Percentiles rank a stretch among this genome's conserved stretches.
phyloP scores from a whole-genome alignment of 2,113 vertebrate genomes.

The Lucifuga dentata region DNA sequence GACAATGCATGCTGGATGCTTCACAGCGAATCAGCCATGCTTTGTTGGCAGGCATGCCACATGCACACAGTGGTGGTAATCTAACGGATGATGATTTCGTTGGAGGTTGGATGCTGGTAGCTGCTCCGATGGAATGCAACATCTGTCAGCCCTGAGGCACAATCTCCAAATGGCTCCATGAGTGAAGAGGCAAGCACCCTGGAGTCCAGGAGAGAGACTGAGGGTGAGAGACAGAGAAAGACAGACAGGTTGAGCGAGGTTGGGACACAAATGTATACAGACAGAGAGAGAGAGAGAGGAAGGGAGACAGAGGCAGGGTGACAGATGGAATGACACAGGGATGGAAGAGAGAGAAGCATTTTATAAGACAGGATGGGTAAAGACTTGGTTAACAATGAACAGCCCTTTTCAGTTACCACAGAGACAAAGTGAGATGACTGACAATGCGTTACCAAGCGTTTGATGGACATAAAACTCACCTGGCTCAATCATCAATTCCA shows the following conservation, averaged over 20 bases:
- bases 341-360: constrained; percentile 4
- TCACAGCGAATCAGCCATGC: constrained; percentile 56
- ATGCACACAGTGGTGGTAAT: constrained; percentile 2
- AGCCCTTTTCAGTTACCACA: too few species aligned
- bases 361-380: constrained; percentile 31
- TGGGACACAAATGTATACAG: constrained; percentile 24
- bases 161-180: constrained; percentile 72
- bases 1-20: constrained; percentile 18
- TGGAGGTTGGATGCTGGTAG: constrained; percentile 11
- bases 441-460: too few species aligned
- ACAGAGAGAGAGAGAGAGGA: constrained; percentile 35
- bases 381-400: constrained; percentile 22
- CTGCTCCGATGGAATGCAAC: constrained; percentile 52
- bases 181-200: constrained; percentile 24
- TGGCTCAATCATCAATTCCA: too few species aligned
- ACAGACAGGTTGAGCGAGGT: constrained; percentile 7
- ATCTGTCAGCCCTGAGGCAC: constrained; percentile 80
- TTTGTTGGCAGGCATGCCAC: constrained; percentile 17
- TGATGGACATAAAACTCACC: too few species aligned
- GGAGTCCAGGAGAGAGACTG: constrained; percentile 14
- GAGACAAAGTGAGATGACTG: too few species aligned
- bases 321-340: constrained; percentile 16
- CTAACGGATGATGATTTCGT: constrained; percentile 32
- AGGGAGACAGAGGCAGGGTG: constrained; percentile 34
- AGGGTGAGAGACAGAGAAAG: constrained; percentile 22